These are phyloP conservation scores for Chloromyia formosa DNA, from an alignment of 2,888 invertebrate species.

Conservation along the genomic window DNA sequence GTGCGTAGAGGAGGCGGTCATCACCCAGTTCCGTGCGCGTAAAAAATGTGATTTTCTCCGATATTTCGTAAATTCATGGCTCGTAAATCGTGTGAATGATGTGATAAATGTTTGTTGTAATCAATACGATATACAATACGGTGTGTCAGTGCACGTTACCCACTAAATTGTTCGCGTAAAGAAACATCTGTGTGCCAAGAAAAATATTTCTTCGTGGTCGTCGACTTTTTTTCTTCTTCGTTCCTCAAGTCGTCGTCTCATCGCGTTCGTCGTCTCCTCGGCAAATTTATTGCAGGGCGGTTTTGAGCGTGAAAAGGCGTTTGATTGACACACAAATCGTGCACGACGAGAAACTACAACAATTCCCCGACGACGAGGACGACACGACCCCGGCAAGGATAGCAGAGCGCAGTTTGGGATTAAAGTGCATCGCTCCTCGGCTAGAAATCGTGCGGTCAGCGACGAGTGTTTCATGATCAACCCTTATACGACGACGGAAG, in stretches of 20 bases:
- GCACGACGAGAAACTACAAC: too few species aligned
- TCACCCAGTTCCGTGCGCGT: conserved; percentile 32
- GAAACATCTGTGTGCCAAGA: conserved; percentile 44
- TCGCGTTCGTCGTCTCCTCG: conserved; percentile 16
- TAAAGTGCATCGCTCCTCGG: too few species aligned
- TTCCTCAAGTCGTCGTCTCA: conserved; percentile 11
- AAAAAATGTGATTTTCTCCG: conserved; percentile 45
- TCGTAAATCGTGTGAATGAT: conserved; percentile 45
- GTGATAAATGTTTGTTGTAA: conserved; percentile 45
- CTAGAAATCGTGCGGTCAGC: too few species aligned
- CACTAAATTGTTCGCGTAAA: conserved; percentile 43
- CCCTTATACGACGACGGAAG: too few species aligned
- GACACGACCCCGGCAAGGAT: too few species aligned
- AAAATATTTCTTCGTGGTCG: neutral
- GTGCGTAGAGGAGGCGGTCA: conserved; percentile 42
- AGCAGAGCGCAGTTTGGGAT: too few species aligned
- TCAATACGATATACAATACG: conserved; percentile 37
- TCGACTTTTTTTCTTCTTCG: conserved; percentile 31
- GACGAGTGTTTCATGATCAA: too few species aligned
- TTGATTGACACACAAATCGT: too few species aligned
- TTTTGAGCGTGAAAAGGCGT: too few species aligned
- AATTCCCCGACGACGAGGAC: too few species aligned
- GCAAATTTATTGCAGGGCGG: neutral
- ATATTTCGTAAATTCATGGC: conserved; percentile 43
- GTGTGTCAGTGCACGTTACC: conserved; percentile 45